Conservation (phyloP, 2,797 vertebrate genomes). For the Uromys caudimaculatus region DNA sequence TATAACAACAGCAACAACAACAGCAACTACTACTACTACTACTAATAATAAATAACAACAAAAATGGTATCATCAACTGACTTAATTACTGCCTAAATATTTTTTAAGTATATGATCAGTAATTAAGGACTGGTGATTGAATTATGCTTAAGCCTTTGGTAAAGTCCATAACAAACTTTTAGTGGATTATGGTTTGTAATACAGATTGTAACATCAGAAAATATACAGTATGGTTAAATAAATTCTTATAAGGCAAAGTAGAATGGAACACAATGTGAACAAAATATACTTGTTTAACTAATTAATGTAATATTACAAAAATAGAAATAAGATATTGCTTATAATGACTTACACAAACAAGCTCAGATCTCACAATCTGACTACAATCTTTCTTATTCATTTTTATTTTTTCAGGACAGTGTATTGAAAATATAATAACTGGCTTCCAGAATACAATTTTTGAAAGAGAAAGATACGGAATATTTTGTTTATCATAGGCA, state of each 20-base stretch:
- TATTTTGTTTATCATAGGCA: no score
- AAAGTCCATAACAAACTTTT: neutral
- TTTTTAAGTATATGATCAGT: neutral
- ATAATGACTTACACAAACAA: neutral
- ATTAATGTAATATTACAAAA: neutral
- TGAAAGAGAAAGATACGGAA: neutral
- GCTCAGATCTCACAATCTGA: neutral
- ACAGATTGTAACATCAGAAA: neutral
- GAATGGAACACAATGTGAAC: neutral
- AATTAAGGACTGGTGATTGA: neutral
- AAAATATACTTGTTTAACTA: neutral
- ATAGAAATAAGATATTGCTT: neutral
- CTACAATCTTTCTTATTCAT: neutral
- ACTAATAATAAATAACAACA: neutral
- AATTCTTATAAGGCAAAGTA: neutral
- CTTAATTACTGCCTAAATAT: neutral
- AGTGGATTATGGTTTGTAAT: rapidly evolving
- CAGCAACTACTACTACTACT: neutral
- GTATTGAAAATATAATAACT: neutral
- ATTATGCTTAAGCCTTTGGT: neutral
- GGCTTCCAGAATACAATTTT: neutral
- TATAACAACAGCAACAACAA: neutral
- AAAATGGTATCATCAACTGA: neutral
- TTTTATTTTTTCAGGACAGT: neutral
- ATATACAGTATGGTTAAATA: neutral